Evolutionary conservation across 2,888 invertebrate genomes (phyloP).

Genomic region (Stenolophus ochropezus): DNA sequence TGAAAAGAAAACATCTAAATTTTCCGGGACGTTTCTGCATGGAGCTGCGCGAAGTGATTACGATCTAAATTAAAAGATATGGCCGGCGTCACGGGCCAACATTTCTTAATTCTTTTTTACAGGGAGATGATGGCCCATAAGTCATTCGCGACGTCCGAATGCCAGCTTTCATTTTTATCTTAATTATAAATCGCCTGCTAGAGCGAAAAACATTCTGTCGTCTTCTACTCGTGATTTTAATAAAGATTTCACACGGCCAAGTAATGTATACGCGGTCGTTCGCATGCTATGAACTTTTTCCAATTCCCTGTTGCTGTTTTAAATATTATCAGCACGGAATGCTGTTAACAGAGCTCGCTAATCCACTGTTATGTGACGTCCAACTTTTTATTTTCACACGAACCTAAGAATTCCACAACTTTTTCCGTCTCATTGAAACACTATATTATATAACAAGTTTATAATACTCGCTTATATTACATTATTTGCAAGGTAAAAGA

Average conservation of each 20-base stretch:
- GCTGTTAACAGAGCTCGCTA: neutral
- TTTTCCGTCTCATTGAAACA: too few species aligned
- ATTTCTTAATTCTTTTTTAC: conserved; percentile 56
- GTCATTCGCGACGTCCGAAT: conserved; percentile 45
- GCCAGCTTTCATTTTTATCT: conserved; percentile 44
- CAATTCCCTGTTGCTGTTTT: conserved; percentile 21
- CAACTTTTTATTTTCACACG: too few species aligned
- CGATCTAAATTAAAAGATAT: conserved; percentile 59
- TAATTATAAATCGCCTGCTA: conserved; percentile 44
- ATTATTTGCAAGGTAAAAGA: too few species aligned
- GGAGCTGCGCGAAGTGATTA: conserved; percentile 44
- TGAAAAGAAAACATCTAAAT: conserved; percentile 50
- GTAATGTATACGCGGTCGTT: conserved; percentile 9
- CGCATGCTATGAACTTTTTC: conserved; percentile 20
- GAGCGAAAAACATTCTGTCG: conserved; percentile 26
- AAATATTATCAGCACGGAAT: conserved; percentile 36
- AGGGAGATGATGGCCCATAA: conserved; percentile 48
- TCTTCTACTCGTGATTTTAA: conserved; percentile 38
- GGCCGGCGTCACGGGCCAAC: conserved; percentile 48
- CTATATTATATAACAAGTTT: too few species aligned
- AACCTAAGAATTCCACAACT: too few species aligned
- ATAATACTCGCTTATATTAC: too few species aligned
- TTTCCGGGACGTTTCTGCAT: conserved; percentile 34
- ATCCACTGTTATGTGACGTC: neutral
- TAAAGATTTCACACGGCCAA: conserved; percentile 39